Percentiles rank a stretch among this genome's conserved stretches.
Conservation (phyloP, 1,140 invertebrate genomes). For the Meteorus sp. region DNA sequence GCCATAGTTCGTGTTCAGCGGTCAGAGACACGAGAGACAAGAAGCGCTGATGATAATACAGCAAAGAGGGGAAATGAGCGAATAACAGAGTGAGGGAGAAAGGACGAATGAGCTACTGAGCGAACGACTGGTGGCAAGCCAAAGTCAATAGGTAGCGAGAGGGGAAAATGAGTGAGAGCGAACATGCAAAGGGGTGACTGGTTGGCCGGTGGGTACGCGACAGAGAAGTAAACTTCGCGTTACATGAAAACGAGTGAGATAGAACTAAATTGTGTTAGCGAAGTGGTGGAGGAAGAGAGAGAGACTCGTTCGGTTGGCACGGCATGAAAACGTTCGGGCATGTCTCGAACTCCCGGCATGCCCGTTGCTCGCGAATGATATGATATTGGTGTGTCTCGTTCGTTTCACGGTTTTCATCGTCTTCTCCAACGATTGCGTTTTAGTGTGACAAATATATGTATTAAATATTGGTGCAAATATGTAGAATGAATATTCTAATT, state of each 20-base stretch:
- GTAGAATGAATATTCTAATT: too few relatives aligned
- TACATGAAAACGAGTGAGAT: constrained; percentile 19
- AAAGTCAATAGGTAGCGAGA: background rate
- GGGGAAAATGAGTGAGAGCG: too few relatives aligned
- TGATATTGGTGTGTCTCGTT: constrained; percentile 19
- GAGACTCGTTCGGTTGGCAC: constrained; percentile 32
- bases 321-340: constrained; percentile 50
- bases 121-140: background rate
- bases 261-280: too few relatives aligned
- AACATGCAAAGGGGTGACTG: too few relatives aligned
- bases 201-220: constrained; percentile 20
- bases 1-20: constrained; percentile 46
- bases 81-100: constrained; percentile 6
- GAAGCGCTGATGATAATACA: background rate
- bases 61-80: constrained; percentile 16
- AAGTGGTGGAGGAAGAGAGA: constrained; percentile 18
- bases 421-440: background rate
- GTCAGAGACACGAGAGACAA: constrained; percentile 46
- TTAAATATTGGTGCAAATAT: too few relatives aligned
- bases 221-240: constrained; percentile 17
- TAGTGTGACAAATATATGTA: too few relatives aligned
- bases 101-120: background rate
- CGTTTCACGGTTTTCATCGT: constrained; percentile 14
- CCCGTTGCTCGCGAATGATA: constrained; percentile 45
- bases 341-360: constrained; percentile 53